These are phyloP conservation scores for Ammospiza nelsoni DNA, from an alignment of 2,113 vertebrate species.

Conservation along the genomic window DNA sequence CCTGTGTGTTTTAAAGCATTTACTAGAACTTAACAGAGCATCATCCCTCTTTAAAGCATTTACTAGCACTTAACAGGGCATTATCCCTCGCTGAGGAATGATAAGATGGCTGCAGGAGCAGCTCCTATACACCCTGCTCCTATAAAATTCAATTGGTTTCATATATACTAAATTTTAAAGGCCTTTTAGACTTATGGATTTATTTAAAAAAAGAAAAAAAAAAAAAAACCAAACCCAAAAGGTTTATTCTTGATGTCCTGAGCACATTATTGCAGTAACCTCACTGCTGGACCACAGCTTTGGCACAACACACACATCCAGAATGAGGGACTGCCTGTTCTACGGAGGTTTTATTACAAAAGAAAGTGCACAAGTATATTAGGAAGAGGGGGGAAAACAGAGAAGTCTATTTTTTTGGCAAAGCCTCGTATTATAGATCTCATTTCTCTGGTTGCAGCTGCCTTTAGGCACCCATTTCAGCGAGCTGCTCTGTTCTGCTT, in stretches of 20 bases:
- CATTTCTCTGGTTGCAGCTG: not conserved
- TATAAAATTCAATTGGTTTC: not conserved
- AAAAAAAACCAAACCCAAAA: not conserved
- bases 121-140: not conserved
- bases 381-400: not conserved
- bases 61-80: not conserved
- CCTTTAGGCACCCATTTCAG: constrained; percentile 9
- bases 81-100: not conserved
- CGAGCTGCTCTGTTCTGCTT: not conserved
- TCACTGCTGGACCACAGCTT: constrained; percentile 18
- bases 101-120: not conserved
- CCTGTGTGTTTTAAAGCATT: not conserved
- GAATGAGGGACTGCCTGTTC: constrained; percentile 38
- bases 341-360: constrained; percentile 32
- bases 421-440: not conserved
- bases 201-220: not conserved
- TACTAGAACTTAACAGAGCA: no score
- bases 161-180: not conserved
- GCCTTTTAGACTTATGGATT: not conserved
- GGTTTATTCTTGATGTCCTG: constrained; percentile 32
- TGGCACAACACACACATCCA: constrained; percentile 49
- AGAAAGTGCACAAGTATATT: constrained; percentile 26
- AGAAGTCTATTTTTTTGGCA: not conserved
- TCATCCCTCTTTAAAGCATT: not conserved
- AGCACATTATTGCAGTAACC: constrained; percentile 18